Base-by-base conservation (phyloP, 2,113 vertebrate species). In the Taxidea taxus region DNA sequence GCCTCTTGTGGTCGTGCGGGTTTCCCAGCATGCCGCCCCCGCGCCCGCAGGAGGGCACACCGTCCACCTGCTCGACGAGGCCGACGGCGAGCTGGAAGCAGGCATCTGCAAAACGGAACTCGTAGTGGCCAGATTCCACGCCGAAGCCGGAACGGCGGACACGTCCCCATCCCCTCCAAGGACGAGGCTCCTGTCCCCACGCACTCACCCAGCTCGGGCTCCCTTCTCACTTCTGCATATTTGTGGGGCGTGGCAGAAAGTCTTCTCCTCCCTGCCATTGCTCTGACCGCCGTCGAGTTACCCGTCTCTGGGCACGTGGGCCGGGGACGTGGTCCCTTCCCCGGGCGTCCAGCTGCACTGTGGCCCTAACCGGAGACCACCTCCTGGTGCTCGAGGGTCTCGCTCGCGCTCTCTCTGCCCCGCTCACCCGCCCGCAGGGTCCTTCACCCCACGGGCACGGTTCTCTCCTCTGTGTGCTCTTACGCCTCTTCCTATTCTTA, bases 401-500 rank as follows among this genome's bases (percentile, higher is more conserved):
- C 0, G 25, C 39, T 2, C 20, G 12, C 25, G 7, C 72, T 27
- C 8, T 7, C 39, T 15, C 25, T 0, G 3, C 6, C 12, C 14
- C 9, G 42, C 7, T 18, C 29, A 2, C 7, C 9, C 10, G 31
- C 62, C 70, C 31, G 7, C 15, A 0, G 58, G 6, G 39, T 15
- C 37, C 49, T 14, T 18, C 56, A 3, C 27, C 6, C 20, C 37
- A 9, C 80, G 25, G 37, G 6, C 6, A 2, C 5, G 44, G 21
- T n/a, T 1, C 8, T 20, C 12, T 21, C 14, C 27, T n/a, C 13
- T 21, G 0, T 0, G 25, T 14, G 27, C 14, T 16, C 21, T 56
- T n/a, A 4, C 8, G 34, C 23, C 82, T 27, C 27, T 7, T 51
- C 2, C 8, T 2, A 3, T 3, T 23, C 37, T n/a, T 27, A 16